Base-by-base conservation (phyloP, 2,797 vertebrate species). In the Chromobotia macracanthus region DNA sequence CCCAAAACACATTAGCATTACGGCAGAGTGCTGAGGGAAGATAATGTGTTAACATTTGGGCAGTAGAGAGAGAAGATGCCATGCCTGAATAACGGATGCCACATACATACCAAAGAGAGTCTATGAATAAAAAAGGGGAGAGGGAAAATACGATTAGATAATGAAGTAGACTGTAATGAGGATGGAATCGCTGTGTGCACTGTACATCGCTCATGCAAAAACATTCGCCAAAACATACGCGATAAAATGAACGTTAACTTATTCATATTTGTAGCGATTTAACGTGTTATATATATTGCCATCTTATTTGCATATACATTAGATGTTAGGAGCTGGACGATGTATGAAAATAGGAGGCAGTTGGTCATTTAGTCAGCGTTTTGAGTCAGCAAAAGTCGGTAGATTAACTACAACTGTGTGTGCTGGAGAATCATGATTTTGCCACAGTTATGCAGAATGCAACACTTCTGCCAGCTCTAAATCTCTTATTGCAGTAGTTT, bases 1-100 rank as follows among this genome's bases (percentile, higher is more conserved):
- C 84, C 83, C 86, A 88, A 80, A 94, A 90, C 84, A 86, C 92
- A 93, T 94, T 94, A 93, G 90, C 90, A 89, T 89, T 72, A 79
- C 44, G 50, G 35, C 58, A 66, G 61, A 72, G 69, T 66, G 77
- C 69, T 88, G 92, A 91, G 84, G 83, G 89, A 88, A 84, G 88
- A 90, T 93, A 93, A 92, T 89, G 87, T 88, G 87, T 79, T 89
- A 85, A 87, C 90, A 85, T 90, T 88, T 85, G 82, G 61, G 41
- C 41, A 44, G 41, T 10, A 44, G 41, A 44, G 67, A 72, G 44
- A 44, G 58, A 46, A 65, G 79, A 76, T 18, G 80, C 86, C 88
- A 85, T 86, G 87, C 90, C 87, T 87, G 87, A 89, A 90, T 92
- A 91, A 93, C 89, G 65, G 84, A 93, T 92, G 87, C 72, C 82